phyloP scores from a whole-genome alignment of 92 coral and sea anemone genomes.

The Heteractis magnifica region DNA sequence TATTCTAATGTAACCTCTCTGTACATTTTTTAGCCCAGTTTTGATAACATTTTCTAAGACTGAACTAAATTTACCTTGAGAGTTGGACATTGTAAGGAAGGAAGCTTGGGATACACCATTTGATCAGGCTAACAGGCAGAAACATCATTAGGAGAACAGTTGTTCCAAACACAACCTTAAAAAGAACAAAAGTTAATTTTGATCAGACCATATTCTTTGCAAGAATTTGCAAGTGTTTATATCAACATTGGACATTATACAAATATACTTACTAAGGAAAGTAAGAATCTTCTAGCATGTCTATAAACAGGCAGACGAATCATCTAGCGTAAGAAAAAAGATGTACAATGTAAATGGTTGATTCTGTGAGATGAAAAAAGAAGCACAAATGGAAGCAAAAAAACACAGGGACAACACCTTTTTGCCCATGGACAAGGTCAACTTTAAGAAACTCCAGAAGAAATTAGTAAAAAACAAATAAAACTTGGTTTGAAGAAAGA shows the following conservation, averaged over 20 bases:
- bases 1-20: too few relatives aligned
- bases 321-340: slow-evolving; percentile 57
- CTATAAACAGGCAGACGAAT: slow-evolving; percentile 92
- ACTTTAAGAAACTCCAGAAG: too few relatives aligned
- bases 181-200: slow-evolving; percentile 1
- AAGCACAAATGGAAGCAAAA: neutral
- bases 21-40: too few relatives aligned
- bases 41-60: too few relatives aligned
- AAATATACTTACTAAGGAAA: slow-evolving; percentile 73
- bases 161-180: slow-evolving; percentile 96
- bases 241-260: too few relatives aligned
- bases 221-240: neutral
- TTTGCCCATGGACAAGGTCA: too few relatives aligned
- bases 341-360: neutral
- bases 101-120: slow-evolving; percentile 74
- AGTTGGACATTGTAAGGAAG: slow-evolving; percentile 93
- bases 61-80: slow-evolving; percentile 61
- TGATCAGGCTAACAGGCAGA: slow-evolving; percentile 88
- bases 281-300: slow-evolving; percentile 85
- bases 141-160: slow-evolving; percentile 90
- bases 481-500: neutral
- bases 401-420: neutral
- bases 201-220: neutral
- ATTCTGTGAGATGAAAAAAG: neutral
- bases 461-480: neutral